Base-by-base conservation (phyloP, 2,888 invertebrate genomes). In the Drosophila siamana region DNA sequence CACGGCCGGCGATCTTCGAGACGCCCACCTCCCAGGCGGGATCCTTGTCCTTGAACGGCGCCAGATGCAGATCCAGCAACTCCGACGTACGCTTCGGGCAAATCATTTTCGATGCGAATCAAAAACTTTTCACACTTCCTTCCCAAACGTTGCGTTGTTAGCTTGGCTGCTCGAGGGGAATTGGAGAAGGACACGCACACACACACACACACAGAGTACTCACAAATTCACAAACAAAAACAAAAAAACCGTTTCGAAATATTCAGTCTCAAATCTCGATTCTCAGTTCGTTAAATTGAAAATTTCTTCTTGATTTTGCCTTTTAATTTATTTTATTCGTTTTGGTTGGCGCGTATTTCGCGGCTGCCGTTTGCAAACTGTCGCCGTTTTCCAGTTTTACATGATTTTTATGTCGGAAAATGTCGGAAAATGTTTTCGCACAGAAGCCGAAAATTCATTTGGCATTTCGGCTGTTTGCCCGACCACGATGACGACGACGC, bases 1-100 rank as follows among this genome's bases (percentile, higher is more conserved):
- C 96, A 11, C 96, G 94, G 7, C 96, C 96, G 46, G 95, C 94
- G 2, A 95, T 89, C 40, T 92, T 87, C 0, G 96, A 96, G 63
- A 93, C 92, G 44, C 91, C 92, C 52, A 96, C 92, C 66, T 91
- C 93, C 95, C 96, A 96, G 24, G 89, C 90, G 2, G 91, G 92
- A 69, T 91, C 90, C 76, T 90, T 89, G 26, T 89, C 90, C 77
- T 91, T 90, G 40, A 91, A 86, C 33, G 91, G 90, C 2, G 90
- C 88, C 81, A 92, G 57, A 67, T 92, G 91, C 43, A 89, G 59
- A 43, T 88, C 78, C 40, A 91, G 69, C 65, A 91, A 73, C 68
- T 92, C 92, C 52, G 90, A 77, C 11, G 92, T 89, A 56, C 92
- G 92, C 63, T 91, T 90, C 50, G 90, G 90, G 72, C 88, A 89